A percentile compares a stretch with the other conserved stretches of the same genome.
These are phyloP conservation scores for Helostoma temminkii DNA, from an alignment of 2,797 vertebrate genomes.

Conservation along the genomic window DNA sequence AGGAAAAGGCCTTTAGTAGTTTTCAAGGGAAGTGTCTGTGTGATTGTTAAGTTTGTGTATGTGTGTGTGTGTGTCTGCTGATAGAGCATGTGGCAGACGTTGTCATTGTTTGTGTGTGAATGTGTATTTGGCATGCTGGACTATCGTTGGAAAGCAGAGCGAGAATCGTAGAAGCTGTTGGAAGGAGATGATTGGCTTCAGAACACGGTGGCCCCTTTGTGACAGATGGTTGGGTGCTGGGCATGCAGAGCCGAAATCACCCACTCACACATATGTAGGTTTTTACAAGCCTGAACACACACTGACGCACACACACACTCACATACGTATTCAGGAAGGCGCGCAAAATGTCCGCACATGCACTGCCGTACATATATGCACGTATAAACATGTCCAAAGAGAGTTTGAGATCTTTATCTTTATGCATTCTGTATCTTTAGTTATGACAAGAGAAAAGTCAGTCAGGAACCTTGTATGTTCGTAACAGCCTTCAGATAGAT, in stretches of 20 bases:
- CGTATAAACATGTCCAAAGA: neutral
- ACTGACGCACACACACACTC: slow-evolving; percentile 17
- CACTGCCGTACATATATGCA: slow-evolving; percentile 30
- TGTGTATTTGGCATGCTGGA: slow-evolving; percentile 75
- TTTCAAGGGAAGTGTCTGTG: slow-evolving; percentile 60
- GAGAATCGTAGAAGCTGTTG: slow-evolving; percentile 86
- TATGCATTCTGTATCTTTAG: slow-evolving; percentile 35
- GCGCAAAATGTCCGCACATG: slow-evolving; percentile 45
- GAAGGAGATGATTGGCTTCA: slow-evolving; percentile 89
- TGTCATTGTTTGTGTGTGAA: slow-evolving; percentile 79
- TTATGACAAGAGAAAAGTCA: slow-evolving; percentile 24
- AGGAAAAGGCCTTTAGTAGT: slow-evolving; percentile 53
- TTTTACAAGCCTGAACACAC: slow-evolving; percentile 41
- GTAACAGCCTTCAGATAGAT: slow-evolving; percentile 44
- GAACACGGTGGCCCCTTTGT: slow-evolving; percentile 89
- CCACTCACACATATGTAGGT: slow-evolving; percentile 77
- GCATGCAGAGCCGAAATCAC: slow-evolving; percentile 85
- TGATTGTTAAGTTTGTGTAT: slow-evolving; percentile 58
- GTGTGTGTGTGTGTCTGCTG: slow-evolving; percentile 58
- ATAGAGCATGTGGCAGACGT: slow-evolving; percentile 77
- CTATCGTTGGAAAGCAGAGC: slow-evolving; percentile 84
- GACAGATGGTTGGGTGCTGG: slow-evolving; percentile 95
- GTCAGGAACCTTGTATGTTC: slow-evolving; percentile 35
- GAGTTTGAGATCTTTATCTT: slow-evolving; percentile 23
- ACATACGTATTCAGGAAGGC: slow-evolving; percentile 29